These are phyloP conservation scores for Merodon equestris DNA, from an alignment of 2,888 invertebrate genomes.

Conservation along the genomic window DNA sequence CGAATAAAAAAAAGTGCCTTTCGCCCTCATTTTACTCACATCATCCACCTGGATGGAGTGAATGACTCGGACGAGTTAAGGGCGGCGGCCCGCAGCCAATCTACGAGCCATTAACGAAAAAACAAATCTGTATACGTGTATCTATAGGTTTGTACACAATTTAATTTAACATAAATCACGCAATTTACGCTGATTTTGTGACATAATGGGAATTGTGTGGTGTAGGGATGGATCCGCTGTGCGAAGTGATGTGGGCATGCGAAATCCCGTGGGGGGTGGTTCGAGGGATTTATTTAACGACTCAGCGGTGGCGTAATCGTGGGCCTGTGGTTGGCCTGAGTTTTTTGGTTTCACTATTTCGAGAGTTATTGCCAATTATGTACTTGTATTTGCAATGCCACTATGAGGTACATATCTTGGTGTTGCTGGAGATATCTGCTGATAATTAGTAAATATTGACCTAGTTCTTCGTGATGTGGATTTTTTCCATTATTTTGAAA, in stretches of 20 bases:
- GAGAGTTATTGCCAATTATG: slow-evolving; percentile 63
- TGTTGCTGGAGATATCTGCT: no score
- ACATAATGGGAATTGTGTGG: slow-evolving; percentile 63
- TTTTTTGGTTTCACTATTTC: slow-evolving; percentile 8
- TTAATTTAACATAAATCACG: slow-evolving; percentile 68
- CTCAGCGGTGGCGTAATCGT: slow-evolving; percentile 29
- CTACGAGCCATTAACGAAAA: slow-evolving; percentile 10
- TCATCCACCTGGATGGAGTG: not conserved
- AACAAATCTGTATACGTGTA: slow-evolving; percentile 16
- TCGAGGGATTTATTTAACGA: slow-evolving; percentile 66
- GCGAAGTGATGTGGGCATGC: slow-evolving; percentile 21
- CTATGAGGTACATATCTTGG: slow-evolving; percentile 7
- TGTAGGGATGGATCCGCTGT: slow-evolving; percentile 45
- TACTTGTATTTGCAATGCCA: slow-evolving; percentile 2
- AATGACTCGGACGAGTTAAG: slow-evolving; percentile 3
- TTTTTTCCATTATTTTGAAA: slow-evolving; percentile 25
- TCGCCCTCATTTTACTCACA: not conserved
- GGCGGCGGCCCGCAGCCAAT: no score
- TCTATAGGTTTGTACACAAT: slow-evolving; percentile 54
- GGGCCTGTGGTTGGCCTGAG: slow-evolving; percentile 9
- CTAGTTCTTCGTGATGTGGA: slow-evolving; percentile 44
- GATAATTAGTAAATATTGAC: slow-evolving; percentile 52
- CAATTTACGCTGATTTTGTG: slow-evolving; percentile 67
- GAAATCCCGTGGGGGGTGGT: slow-evolving; percentile 27
- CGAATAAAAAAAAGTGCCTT: slow-evolving; percentile 9